These are phyloP conservation scores for Puma concolor DNA, from an alignment of 2,113 vertebrate species.

Conservation along the genomic window DNA sequence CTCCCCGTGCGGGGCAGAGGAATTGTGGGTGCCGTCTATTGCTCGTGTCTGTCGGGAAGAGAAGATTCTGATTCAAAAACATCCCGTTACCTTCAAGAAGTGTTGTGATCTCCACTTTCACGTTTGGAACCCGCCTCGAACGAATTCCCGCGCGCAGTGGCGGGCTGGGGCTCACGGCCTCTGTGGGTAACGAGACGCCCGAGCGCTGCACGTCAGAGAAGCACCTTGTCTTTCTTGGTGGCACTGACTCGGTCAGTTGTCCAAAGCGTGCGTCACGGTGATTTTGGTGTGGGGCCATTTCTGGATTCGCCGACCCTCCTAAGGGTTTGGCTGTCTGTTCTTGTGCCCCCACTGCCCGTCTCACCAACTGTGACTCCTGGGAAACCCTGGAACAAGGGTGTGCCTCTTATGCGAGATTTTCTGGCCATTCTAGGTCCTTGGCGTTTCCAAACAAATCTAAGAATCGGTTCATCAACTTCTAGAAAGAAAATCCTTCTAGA, in stretches of 20 bases:
- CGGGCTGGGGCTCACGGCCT: accelerated
- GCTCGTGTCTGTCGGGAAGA: not conserved
- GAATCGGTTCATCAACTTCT: not conserved
- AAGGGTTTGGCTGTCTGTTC: accelerated
- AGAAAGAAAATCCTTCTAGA: not conserved
- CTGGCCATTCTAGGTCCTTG: not conserved
- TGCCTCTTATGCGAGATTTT: not conserved
- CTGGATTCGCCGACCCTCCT: not conserved
- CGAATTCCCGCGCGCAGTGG: not conserved
- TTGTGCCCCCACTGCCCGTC: accelerated
- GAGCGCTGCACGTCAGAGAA: not conserved
- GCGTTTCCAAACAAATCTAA: not conserved
- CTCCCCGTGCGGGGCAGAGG: not conserved
- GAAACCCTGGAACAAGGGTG: not conserved
- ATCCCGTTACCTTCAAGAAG: not conserved
- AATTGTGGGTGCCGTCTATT: no score
- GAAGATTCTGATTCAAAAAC: not conserved
- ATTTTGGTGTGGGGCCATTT: not conserved
- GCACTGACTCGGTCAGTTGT: not conserved
- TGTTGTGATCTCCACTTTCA: not conserved
- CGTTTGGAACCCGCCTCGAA: not conserved
- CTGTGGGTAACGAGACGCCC: accelerated
- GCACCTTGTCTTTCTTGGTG: not conserved
- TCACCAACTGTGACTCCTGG: accelerated
- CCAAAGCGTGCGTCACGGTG: accelerated